Base-by-base conservation (phyloP, 2,888 invertebrate species). In the Cyclophora punctaria region DNA sequence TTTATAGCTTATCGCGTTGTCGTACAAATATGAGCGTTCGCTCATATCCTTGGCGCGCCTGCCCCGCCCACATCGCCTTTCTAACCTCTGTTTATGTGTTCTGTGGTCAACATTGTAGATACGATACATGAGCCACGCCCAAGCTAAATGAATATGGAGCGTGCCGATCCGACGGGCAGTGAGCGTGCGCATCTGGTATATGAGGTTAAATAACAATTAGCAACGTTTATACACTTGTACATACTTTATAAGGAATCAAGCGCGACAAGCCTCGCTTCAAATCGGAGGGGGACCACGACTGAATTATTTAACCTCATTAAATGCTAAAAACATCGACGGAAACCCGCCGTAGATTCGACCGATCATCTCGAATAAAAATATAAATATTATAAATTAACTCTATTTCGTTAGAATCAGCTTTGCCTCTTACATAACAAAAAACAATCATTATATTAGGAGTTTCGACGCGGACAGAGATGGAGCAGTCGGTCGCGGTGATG, bases 401-500 rank as follows among this genome's bases (percentile, higher is more conserved):
- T 5, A 37, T 37, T 37, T 37, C 37, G 37, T 5, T 37, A 37
- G 37, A 20, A 37, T 37, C 37, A 37, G 37, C 37, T 37, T 37
- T 5, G 37, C 37, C 37, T 37, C 37, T 37, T 5, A 37, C 4
- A 37, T 37, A 5, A 37, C 5, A 37, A 37, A 37, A 37, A 4
- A 5, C 4, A 1, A 37, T 37, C 1, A 5, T 37, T 37, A 37
- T 5, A 37, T 5, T 4, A 37, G 37, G 37, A 37, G 5, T 37
- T 0, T 5, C 4, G 37, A 5, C 4, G 37, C 37, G 37, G 2
- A 37, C 37, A 4, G 37, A 37, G 64, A 88, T 90, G 55, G 93
- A 92, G 50, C 93, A 93, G 83, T 93, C 93, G 93, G 93, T 93
- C 48, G 93, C 93, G 87, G 93, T 93, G 76, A 93, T 91, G 56